Conservation (phyloP, 2,113 vertebrate genomes). For the Oreochromis tanganicae region DNA sequence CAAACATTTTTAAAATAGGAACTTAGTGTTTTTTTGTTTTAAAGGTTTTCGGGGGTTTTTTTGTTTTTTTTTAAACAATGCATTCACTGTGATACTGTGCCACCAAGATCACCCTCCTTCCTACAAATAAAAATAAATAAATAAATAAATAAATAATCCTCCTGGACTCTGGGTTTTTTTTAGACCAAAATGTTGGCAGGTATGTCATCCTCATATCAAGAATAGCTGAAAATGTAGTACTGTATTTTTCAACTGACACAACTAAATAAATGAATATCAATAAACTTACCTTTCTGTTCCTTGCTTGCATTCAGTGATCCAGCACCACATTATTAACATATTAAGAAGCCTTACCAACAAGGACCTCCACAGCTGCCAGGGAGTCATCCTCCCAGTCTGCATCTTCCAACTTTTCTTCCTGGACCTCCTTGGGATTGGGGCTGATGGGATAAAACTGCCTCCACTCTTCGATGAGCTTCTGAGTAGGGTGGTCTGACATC, state of each 20-base stretch:
- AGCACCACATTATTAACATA: background rate
- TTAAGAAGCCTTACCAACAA: constrained; percentile 82
- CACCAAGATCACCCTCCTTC: background rate
- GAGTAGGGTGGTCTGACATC: constrained; percentile 94
- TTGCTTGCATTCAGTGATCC: background rate
- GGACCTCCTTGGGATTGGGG: constrained; percentile 84
- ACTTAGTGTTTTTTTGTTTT: background rate
- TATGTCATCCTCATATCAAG: background rate
- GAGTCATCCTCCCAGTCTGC: constrained; percentile 98
- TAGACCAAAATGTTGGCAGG: background rate
- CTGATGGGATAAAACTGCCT: constrained; percentile 97
- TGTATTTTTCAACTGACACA: background rate
- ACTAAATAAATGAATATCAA: background rate
- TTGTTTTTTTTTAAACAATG: background rate
- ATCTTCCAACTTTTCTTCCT: constrained; percentile 91
- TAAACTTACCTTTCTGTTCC: background rate
- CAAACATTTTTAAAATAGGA: background rate
- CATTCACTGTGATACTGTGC: background rate
- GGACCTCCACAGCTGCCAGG: constrained; percentile 94
- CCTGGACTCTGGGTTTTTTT: background rate
- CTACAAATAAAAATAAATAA: background rate
- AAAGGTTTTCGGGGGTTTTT: background rate
- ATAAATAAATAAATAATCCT: background rate
- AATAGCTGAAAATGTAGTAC: background rate
- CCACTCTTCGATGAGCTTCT: constrained; percentile 98